Percentiles rank a stretch among this genome's conserved stretches.
phyloP scores from a whole-genome alignment of 2,888 invertebrate genomes.

The Axea sp. region DNA sequence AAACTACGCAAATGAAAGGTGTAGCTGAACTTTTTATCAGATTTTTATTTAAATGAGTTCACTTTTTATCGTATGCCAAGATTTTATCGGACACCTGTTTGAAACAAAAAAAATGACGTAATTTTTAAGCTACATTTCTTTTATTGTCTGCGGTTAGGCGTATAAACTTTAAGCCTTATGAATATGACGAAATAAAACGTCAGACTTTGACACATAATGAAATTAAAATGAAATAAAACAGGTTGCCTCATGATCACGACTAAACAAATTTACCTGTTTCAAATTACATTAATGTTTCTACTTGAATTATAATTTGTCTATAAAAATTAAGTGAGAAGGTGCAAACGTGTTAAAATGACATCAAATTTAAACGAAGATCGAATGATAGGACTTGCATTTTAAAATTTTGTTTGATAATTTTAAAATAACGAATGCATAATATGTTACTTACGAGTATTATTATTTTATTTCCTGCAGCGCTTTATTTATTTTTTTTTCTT shows the following conservation, averaged over 20 bases:
- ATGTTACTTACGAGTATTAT: no score
- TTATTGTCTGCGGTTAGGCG: background rate
- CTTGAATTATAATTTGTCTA: background rate
- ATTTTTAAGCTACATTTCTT: background rate
- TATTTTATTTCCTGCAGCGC: no score
- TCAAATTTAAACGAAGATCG: no score
- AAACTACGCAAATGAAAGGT: background rate
- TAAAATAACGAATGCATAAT: no score
- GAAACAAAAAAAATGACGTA: background rate
- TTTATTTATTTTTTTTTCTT: no score
- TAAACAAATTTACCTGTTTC: conserved; percentile 5
- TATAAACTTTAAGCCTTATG: conserved; percentile 15
- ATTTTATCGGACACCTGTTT: conserved; percentile 34
- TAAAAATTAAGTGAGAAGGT: no score
- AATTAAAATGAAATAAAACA: conserved; percentile 19
- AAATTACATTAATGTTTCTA: conserved; percentile 2
- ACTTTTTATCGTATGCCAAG: conserved; percentile 18
- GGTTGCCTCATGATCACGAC: background rate
- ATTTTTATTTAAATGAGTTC: conserved; percentile 20
- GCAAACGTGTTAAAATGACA: no score
- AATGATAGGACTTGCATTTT: no score
- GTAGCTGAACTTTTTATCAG: conserved; percentile 8
- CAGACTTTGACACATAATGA: conserved; percentile 14
- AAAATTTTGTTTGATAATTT: no score
- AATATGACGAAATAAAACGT: conserved; percentile 14